These are phyloP conservation scores for Drosophila pseudotakahashii DNA, from an alignment of 2,888 invertebrate species.

Conservation along the genomic window DNA sequence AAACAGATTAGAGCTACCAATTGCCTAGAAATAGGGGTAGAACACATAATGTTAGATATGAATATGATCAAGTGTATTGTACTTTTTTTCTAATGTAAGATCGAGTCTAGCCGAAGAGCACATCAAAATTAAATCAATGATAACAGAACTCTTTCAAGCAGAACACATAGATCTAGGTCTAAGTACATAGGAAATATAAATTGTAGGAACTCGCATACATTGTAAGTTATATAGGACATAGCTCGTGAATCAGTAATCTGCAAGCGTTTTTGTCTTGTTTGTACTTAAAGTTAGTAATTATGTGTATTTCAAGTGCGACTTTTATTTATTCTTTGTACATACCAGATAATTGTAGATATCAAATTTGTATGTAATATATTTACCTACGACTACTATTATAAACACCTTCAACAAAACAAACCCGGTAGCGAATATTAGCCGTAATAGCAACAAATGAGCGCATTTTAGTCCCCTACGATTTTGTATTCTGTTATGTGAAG, in stretches of 20 bases:
- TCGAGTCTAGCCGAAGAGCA: conserved; percentile 29
- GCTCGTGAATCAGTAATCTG: conserved; percentile 67
- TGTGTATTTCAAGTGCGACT: conserved; percentile 59
- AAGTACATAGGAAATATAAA: conserved; percentile 43
- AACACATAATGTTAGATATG: conserved; percentile 32
- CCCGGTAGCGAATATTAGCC: conserved; percentile 8
- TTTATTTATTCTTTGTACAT: conserved; percentile 56
- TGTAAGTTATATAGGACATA: conserved; percentile 47
- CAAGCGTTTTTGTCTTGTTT: conserved; percentile 77
- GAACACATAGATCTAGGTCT: conserved; percentile 24
- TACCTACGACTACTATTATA: conserved; percentile 46
- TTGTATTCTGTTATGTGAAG: conserved; percentile 17
- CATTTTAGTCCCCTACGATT: conserved; percentile 37
- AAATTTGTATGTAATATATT: conserved; percentile 67
- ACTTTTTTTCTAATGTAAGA: conserved; percentile 34
- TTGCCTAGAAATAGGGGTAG: conserved; percentile 2
- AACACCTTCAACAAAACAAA: conserved; percentile 12
- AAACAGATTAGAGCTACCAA: conserved; percentile 5
- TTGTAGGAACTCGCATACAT: conserved; percentile 40
- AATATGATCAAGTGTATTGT: conserved; percentile 47
- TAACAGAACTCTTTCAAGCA: conserved; percentile 27
- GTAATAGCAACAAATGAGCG: conserved; percentile 34
- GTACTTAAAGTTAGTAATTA: conserved; percentile 59
- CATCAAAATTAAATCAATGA: conserved; percentile 16
- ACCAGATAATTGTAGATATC: conserved; percentile 66